These are phyloP conservation scores for Astropecten irregularis DNA, from an alignment of 53 echinoderm and acorn worm genomes.

Conservation along the genomic window DNA sequence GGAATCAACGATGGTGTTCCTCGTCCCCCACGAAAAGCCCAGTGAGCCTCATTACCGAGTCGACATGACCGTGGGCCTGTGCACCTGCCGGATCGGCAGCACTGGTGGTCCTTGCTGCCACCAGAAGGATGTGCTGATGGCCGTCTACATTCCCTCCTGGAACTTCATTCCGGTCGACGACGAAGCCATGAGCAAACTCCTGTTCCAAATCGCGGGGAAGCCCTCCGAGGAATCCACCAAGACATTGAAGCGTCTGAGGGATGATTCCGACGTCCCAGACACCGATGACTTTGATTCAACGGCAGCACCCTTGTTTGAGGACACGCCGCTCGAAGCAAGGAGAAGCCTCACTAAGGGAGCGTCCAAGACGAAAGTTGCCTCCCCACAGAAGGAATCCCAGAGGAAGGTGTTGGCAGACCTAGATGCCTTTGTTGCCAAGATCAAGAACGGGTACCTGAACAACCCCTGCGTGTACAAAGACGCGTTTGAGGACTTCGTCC, in stretches of 20 bases:
- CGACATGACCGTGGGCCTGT: conserved; percentile 70
- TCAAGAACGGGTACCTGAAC: conserved; percentile 33
- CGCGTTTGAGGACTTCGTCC: conserved; percentile 50
- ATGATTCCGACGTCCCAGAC: background rate
- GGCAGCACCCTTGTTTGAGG: background rate
- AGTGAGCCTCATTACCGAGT: background rate
- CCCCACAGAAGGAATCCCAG: conserved; percentile 4
- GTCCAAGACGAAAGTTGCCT: background rate
- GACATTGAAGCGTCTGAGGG: conserved; percentile 7
- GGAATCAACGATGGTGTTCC: conserved; percentile 39
- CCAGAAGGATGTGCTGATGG: conserved; percentile 66
- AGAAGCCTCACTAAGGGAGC: background rate
- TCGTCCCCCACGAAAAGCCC: conserved; percentile 42
- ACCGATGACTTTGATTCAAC: background rate
- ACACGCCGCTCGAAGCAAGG: conserved; percentile 22
- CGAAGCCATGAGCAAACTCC: conserved; percentile 31
- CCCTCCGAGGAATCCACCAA: background rate
- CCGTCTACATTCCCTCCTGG: conserved; percentile 58
- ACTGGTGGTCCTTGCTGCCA: conserved; percentile 70
- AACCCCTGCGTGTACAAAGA: conserved; percentile 33
- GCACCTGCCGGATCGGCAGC: conserved; percentile 55
- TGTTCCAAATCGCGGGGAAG: conserved; percentile 17
- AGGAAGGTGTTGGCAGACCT: conserved; percentile 53
- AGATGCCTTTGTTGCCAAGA: conserved; percentile 38
- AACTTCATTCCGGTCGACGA: conserved; percentile 44